These are phyloP conservation scores for human DNA, from an alignment of 2,113 vertebrate genomes.

Conservation along the genomic window GRCh38 chr13:77089001-77089500, in stretches of 20 bases:
- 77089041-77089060: constrained; percentile 72
- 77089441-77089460: background rate
- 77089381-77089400: background rate
- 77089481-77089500: background rate
- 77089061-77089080: constrained; percentile 10
- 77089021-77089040: constrained; percentile 95
- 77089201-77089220: constrained; percentile 6
- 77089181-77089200: background rate
- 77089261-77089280: constrained; percentile 9
- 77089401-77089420: constrained; percentile 28
- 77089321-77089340: background rate
- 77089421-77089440: background rate
- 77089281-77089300: background rate
- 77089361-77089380: background rate
- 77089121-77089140: background rate
- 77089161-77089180: background rate
- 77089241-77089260: background rate
- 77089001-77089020: constrained; percentile 98
- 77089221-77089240: background rate
- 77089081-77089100: background rate
- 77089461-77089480: background rate
- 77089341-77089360: constrained; percentile 29
- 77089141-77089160: background rate
- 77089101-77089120: constrained; percentile 17
- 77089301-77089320: background rate